phyloP scores from a whole-genome alignment of 92 coral and sea anemone species.

The Heteractis magnifica region DNA sequence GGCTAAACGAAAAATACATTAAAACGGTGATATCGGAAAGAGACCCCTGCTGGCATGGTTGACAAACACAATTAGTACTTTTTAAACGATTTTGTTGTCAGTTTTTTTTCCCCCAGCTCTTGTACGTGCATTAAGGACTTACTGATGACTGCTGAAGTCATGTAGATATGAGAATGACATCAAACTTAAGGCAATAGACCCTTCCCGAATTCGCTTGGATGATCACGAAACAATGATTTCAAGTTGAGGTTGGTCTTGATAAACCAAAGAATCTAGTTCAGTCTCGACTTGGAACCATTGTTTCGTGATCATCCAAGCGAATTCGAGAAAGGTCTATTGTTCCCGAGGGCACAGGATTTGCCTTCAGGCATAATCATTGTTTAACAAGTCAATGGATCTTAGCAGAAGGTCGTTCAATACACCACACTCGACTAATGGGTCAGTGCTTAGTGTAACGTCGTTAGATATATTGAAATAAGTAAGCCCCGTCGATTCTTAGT shows the following conservation, averaged over 20 bases:
- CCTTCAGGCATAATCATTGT: background rate
- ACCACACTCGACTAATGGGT: background rate
- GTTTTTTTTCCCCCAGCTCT: background rate
- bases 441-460: background rate
- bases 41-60: no score
- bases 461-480: background rate
- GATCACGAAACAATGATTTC: no score
- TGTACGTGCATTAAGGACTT: background rate
- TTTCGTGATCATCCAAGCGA: no score
- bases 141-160: background rate
- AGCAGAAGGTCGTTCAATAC: conserved; percentile 1
- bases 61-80: background rate
- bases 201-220: no score
- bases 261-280: no score
- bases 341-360: background rate
- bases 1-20: no score
- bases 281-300: no score
- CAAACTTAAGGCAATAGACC: background rate
- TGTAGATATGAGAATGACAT: background rate
- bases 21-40: no score
- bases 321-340: no score
- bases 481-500: no score
- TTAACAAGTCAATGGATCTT: conserved; percentile 6
- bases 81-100: background rate
- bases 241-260: no score